phyloP scores from a whole-genome alignment of 1,140 invertebrate genomes.

The Helicorthomorpha holstii region DNA sequence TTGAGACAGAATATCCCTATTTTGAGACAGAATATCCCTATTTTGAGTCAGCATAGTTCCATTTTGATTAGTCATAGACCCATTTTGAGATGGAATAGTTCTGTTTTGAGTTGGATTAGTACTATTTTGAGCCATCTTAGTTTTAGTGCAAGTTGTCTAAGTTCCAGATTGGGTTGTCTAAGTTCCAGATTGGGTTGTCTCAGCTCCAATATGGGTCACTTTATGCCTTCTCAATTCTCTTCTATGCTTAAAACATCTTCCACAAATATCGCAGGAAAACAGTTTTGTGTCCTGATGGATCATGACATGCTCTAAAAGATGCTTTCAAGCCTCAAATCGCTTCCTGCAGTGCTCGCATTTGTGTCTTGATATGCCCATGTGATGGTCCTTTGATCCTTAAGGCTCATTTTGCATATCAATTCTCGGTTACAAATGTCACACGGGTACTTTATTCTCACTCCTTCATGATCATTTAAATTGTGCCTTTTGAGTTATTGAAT shows the following conservation, averaged over 20 bases:
- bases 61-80: too few relatives aligned
- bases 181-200: too few relatives aligned
- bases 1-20: too few relatives aligned
- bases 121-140: too few relatives aligned
- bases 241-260: background rate
- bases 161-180: too few relatives aligned
- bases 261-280: background rate
- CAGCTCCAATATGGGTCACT: constrained; percentile 14
- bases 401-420: background rate
- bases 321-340: constrained; percentile 25
- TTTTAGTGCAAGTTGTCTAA: too few relatives aligned
- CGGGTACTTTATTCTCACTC: background rate
- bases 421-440: background rate
- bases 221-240: constrained; percentile 11
- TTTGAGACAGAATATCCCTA: too few relatives aligned
- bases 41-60: too few relatives aligned
- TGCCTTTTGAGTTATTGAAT: background rate
- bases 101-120: too few relatives aligned
- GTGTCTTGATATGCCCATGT: constrained; percentile 39
- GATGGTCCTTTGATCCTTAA: background rate
- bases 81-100: too few relatives aligned
- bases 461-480: background rate
- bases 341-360: constrained; percentile 36
- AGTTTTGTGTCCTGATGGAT: background rate
- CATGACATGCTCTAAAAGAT: background rate